A percentile compares a stretch with the other conserved stretches of the same genome.
These are phyloP conservation scores for Drosophila baimaii DNA, from an alignment of 1,140 invertebrate genomes.

Conservation along the genomic window DNA sequence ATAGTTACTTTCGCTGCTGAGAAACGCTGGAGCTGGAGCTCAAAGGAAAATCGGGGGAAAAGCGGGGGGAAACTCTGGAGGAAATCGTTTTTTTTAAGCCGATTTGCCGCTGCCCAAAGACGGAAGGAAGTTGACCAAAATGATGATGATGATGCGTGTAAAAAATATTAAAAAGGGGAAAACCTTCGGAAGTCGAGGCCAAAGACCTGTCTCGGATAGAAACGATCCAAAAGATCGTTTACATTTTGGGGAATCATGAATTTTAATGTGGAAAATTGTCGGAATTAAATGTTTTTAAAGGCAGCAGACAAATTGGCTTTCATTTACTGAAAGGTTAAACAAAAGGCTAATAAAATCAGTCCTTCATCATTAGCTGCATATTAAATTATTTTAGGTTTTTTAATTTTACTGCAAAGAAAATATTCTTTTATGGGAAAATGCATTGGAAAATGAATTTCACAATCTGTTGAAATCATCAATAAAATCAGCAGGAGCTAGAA, in stretches of 20 bases:
- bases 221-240: neutral
- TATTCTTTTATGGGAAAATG: neutral
- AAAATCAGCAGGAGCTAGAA: too few relatives aligned
- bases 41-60: neutral
- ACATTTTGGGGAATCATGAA: conserved; percentile 49
- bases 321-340: neutral
- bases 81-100: conserved; percentile 62
- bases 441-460: too few relatives aligned
- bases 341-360: neutral
- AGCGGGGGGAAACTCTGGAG: neutral
- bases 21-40: neutral
- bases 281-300: neutral
- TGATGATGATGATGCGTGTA: conserved; percentile 64
- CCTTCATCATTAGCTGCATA: conserved; percentile 9
- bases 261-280: conserved; percentile 60
- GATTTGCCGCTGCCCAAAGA: conserved; percentile 60
- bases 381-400: neutral
- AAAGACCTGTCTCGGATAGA: conserved; percentile 9
- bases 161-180: conserved; percentile 62
- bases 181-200: conserved; percentile 8
- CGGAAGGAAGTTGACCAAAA: conserved; percentile 69
- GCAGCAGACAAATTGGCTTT: conserved; percentile 11
- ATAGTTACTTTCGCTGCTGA: conserved; percentile 16
- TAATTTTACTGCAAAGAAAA: neutral
- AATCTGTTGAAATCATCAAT: too few relatives aligned